Evolutionary conservation across 2,797 vertebrate genomes (phyloP).

Genomic region (Rousettus madagascariensis): DNA sequence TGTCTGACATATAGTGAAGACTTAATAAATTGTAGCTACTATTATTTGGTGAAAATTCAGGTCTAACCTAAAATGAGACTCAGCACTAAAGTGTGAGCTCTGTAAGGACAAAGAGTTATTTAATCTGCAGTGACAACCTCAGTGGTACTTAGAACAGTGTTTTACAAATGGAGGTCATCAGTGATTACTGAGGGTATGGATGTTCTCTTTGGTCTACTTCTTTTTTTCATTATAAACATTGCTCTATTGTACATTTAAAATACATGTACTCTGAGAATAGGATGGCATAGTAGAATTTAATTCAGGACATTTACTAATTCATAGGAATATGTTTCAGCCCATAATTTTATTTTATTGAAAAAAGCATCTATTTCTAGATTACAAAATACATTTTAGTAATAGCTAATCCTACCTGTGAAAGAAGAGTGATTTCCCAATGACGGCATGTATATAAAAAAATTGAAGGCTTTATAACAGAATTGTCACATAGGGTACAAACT

Average conservation of each 20-base stretch:
- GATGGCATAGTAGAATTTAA: background rate
- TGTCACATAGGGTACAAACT: background rate
- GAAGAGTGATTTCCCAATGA: background rate
- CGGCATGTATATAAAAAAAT: background rate
- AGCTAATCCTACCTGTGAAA: conserved; percentile 39
- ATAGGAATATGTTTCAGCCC: background rate
- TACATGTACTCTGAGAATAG: background rate
- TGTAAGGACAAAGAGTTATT: background rate
- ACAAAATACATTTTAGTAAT: background rate
- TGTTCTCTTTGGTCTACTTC: background rate
- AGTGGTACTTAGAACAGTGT: background rate
- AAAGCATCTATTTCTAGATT: background rate
- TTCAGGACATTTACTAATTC: background rate
- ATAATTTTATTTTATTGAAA: background rate
- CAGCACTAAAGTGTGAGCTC: background rate
- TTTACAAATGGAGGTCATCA: background rate
- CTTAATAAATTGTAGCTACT: background rate
- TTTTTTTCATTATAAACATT: background rate
- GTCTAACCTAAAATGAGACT: background rate
- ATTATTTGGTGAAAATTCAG: background rate
- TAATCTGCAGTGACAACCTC: background rate
- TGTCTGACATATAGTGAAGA: background rate
- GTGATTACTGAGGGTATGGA: background rate
- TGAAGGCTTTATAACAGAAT: conserved; percentile 28
- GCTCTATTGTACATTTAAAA: background rate